Base-by-base conservation (phyloP, 2,888 invertebrate genomes). In the Temnothorax rugatulus region DNA sequence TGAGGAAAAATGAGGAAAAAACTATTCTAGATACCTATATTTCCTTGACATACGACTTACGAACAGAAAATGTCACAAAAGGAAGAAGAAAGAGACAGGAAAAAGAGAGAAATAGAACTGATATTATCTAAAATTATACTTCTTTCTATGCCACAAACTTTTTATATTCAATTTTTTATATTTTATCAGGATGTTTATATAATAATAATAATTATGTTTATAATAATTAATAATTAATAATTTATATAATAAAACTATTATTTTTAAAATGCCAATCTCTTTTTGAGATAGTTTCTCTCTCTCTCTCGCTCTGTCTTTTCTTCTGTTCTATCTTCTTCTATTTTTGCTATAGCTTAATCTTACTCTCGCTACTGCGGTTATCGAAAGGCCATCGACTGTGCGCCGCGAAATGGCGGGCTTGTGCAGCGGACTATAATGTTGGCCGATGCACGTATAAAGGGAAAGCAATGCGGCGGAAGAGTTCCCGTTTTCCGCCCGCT, bases 391-490 rank as follows among this genome's bases (percentile, higher is more conserved):
- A 79, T 85, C 83, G 84, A 63, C 64, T 84, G 76, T 71, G 64
- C 59, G 21, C 73, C 57, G 57, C 75, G 64, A 76, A 84, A 83
- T 85, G 63, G 71, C 64, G 54, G 50, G 34, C 69, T 64, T 77
- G 83, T 73, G 76, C 83, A 85, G 71, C 54, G 76, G 71, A 83
- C 76, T 85, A 83, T 69, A 85, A 83, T 69, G 76, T 71, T 71
- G 63, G 38, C 47, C 61, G 57, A 57, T 41, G 61, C 63, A 83
- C 66, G 79, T 79, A 79, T 79, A 79, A 73, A 82, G 74, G 76
- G 41, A 82, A 76, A 76, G 77, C 82, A 82, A 82, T 79, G 79
- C 73, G 44, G 74, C 74, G 79, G 47, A 79, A 79, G 79, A 79
- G 59, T 79, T 79, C 57, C 47, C 74, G 79, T 73, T 79, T 79